Evolutionary conservation across 1,140 invertebrate genomes (phyloP), one percentile per base, ranked within the genome.

Genomic region (Calycopis cecrops): DNA sequence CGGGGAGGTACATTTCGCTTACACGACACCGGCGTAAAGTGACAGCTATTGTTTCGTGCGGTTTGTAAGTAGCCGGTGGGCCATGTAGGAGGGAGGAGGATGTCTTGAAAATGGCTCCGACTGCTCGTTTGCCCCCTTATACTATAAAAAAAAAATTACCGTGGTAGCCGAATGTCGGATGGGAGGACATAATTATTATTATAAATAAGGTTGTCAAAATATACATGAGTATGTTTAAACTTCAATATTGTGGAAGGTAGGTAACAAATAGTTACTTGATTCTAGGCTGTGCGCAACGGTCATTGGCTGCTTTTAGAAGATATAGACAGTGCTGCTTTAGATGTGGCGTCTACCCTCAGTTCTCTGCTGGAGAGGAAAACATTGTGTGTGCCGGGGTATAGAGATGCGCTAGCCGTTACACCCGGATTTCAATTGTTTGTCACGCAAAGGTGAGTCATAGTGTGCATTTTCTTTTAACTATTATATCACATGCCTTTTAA

Each of bases 301-400:
- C 92, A 95, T 74, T 98, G 99, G 97, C 85, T 99, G 42, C 85
- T 99, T 0, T 79, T 99, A 37, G 98, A 99, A 90, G 98, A 99
- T 80, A 93, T 99, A 55, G 98, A 99, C 75, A 93, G 92, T 66
- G 97, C 97, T 9, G 94, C 95, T 7, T 91, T 95, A 73, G 99
- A 99, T 87, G 95, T 99, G 0, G 92, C 96, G 0, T 95, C 97
- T 1, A 91, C 98, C 21, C 73, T 99, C 4, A 91, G 94, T 55
- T 93, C 94, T 34, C 88, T 99, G 1, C 80, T 99, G 17, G 96
- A 99, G 88, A 93, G 93, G 52, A 91, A 92, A 55, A 91, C 91
- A n/a, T 87, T 98, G 0, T 92, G 93, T 52, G 92, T 98, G 17
- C 96, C 96, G 9, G 96, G 96, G 0, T 96, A 96, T 82, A 92